A percentile compares a stretch with the other conserved stretches of the same genome.
phyloP scores from a whole-genome alignment of 2,113 vertebrate species.

The Equus quagga region DNA sequence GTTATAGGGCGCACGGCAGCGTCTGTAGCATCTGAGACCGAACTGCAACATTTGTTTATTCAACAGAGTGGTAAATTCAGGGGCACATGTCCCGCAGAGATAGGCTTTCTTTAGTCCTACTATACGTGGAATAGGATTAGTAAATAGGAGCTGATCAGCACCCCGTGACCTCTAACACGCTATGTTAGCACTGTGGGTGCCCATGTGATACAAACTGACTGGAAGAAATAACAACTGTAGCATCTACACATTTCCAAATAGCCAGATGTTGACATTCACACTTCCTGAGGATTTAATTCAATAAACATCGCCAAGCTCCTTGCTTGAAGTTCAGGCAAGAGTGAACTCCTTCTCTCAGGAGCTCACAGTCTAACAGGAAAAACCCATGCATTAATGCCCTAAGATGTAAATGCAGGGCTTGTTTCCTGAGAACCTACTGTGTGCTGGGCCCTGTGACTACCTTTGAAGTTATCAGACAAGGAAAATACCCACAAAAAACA shows the following conservation, averaged over 20 bases:
- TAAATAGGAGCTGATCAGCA: background rate
- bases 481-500: background rate
- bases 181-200: background rate
- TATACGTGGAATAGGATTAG: background rate
- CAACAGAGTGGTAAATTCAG: background rate
- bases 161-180: background rate
- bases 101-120: background rate
- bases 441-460: background rate
- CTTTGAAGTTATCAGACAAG: background rate
- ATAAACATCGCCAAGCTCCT: background rate
- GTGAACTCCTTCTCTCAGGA: background rate
- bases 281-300: slow-evolving; percentile 21
- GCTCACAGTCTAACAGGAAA: background rate
- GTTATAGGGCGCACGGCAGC: accelerated
- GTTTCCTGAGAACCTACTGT: background rate
- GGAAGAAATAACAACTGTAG: background rate
- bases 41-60: background rate
- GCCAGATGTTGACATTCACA: background rate
- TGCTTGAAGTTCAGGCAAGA: background rate
- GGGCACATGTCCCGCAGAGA: no score
- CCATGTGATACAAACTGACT: background rate
- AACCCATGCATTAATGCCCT: background rate
- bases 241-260: background rate
- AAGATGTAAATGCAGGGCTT: background rate
- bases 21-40: background rate